Evolutionary conservation across 2,888 invertebrate genomes (phyloP).

Genomic region (Drosophila sordidapex): DNA sequence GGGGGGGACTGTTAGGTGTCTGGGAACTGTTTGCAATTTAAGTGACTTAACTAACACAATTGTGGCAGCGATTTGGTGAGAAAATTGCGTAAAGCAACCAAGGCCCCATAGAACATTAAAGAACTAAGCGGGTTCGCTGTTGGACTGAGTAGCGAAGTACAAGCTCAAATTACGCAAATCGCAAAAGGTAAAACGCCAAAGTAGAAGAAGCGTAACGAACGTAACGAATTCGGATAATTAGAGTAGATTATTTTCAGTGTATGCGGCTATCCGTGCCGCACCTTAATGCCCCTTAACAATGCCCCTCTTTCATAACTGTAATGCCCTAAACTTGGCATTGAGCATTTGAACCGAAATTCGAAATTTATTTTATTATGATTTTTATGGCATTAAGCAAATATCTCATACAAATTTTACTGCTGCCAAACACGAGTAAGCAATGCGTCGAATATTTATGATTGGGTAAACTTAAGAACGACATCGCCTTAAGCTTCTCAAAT

Average conservation of each 20-base stretch:
- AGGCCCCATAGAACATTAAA: constrained; percentile 36
- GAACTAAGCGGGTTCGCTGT: constrained; percentile 5
- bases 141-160: background rate
- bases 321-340: background rate
- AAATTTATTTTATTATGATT: constrained; percentile 1
- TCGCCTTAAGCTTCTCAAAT: background rate
- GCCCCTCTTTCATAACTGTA: background rate
- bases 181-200: background rate
- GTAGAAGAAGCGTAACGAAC: constrained; percentile 15
- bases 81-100: constrained; percentile 66
- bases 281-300: background rate
- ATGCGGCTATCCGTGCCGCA: background rate
- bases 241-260: constrained; percentile 12
- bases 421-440: background rate
- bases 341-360: background rate
- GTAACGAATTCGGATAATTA: constrained; percentile 18
- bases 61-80: constrained; percentile 40
- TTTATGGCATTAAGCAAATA: constrained; percentile 2
- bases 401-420: background rate
- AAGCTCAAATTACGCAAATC: background rate
- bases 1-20: constrained; percentile 16
- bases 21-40: constrained; percentile 62
- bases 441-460: background rate
- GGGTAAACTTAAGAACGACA: background rate
- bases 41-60: constrained; percentile 57